These are phyloP conservation scores for Elegia similella DNA, from an alignment of 2,888 invertebrate genomes.

Conservation along the genomic window DNA sequence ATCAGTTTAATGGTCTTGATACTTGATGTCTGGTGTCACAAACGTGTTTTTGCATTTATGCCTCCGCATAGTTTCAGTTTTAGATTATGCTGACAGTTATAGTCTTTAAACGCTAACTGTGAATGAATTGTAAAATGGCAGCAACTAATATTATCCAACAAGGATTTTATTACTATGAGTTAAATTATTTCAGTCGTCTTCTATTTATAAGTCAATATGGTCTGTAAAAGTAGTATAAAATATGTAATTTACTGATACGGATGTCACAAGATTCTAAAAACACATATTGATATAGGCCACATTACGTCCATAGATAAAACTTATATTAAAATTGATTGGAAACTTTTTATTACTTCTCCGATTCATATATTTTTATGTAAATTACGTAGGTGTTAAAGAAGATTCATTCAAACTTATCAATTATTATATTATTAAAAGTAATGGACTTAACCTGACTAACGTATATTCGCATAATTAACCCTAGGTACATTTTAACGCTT, in stretches of 20 bases:
- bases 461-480: too few relatives aligned
- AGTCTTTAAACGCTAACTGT: neutral
- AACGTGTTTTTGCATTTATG: conserved; percentile 31
- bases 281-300: neutral
- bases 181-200: neutral
- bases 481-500: too few relatives aligned
- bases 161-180: neutral
- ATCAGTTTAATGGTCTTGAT: conserved; percentile 55
- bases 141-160: neutral
- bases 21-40: conserved; percentile 36
- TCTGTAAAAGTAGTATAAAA: neutral
- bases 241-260: neutral
- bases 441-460: too few relatives aligned
- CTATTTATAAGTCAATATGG: neutral
- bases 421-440: too few relatives aligned
- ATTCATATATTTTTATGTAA: neutral
- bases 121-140: neutral
- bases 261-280: too few relatives aligned
- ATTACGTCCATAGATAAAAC: neutral
- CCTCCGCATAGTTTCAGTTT: conserved; percentile 10
- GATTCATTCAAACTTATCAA: too few relatives aligned
- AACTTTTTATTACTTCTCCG: neutral
- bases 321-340: neutral
- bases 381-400: neutral
- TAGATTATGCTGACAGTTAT: conserved; percentile 7